Conservation (phyloP, 1,140 invertebrate species). For the Sitophilus oryzae region DNA sequence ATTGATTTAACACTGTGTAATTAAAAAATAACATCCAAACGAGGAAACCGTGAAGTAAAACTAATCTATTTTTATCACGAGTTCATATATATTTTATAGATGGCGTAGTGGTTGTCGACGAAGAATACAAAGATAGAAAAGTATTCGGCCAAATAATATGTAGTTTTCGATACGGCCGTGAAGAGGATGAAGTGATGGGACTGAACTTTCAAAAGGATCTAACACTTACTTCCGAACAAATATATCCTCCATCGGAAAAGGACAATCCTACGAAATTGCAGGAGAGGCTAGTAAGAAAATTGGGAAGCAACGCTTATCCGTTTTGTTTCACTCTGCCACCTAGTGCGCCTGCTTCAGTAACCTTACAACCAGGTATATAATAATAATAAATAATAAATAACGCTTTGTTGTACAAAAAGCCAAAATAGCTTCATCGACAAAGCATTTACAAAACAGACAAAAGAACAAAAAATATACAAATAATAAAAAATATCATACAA, state of each 20-base stretch:
- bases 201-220: conserved; percentile 97
- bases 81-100: conserved; percentile 53
- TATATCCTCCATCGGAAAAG: conserved; percentile 73
- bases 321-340: conserved; percentile 79
- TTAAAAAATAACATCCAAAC: not conserved
- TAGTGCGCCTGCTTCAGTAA: conserved; percentile 82
- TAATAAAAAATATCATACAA: no score
- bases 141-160: conserved; percentile 92
- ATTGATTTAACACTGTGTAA: no score
- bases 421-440: no score
- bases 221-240: conserved; percentile 77
- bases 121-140: conserved; percentile 81
- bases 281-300: conserved; percentile 85
- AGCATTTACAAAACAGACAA: no score
- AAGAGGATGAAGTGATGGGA: conserved; percentile 97
- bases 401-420: no score
- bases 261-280: conserved; percentile 57
- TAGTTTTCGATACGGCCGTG: conserved; percentile 95
- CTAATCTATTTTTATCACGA: not conserved
- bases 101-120: conserved; percentile 87
- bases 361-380: conserved; percentile 61
- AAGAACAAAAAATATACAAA: no score
- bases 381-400: no score
- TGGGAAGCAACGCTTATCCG: conserved; percentile 85
- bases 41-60: not conserved